Evolutionary conservation across 2,888 invertebrate species (phyloP).

Genomic region (Agonopterix arenella): DNA sequence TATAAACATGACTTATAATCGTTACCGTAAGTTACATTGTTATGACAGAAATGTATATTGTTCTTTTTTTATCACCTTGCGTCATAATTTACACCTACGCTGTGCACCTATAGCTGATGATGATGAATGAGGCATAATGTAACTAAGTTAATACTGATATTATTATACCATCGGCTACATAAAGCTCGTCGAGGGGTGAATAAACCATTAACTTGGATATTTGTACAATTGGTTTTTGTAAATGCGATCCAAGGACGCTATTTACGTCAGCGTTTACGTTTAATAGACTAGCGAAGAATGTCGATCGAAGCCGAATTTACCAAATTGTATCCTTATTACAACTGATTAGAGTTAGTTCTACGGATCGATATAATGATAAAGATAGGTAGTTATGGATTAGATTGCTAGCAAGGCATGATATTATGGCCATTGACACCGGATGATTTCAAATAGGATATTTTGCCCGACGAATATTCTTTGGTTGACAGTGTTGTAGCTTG

Average conservation of each 20-base stretch:
- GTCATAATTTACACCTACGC: constrained; percentile 29
- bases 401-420: neutral
- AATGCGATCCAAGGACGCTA: constrained; percentile 61
- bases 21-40: constrained; percentile 16
- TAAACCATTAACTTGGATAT: constrained; percentile 55
- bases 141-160: constrained; percentile 13
- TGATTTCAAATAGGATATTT: neutral
- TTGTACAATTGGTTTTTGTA: constrained; percentile 65
- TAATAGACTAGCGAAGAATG: constrained; percentile 32
- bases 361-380: constrained; percentile 6
- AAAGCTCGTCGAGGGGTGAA: constrained; percentile 36
- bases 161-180: neutral
- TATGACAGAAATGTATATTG: constrained; percentile 15
- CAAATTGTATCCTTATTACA: constrained; percentile 33
- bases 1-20: constrained; percentile 4
- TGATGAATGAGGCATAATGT: constrained; percentile 17
- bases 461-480: neutral
- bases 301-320: constrained; percentile 20
- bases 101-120: neutral
- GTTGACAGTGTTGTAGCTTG: no score
- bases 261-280: constrained; percentile 62
- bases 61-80: constrained; percentile 21
- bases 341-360: constrained; percentile 22
- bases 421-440: constrained; percentile 8
- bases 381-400: constrained; percentile 2